phyloP scores from a whole-genome alignment of 2,888 invertebrate species.

The Trachelus tabidus region DNA sequence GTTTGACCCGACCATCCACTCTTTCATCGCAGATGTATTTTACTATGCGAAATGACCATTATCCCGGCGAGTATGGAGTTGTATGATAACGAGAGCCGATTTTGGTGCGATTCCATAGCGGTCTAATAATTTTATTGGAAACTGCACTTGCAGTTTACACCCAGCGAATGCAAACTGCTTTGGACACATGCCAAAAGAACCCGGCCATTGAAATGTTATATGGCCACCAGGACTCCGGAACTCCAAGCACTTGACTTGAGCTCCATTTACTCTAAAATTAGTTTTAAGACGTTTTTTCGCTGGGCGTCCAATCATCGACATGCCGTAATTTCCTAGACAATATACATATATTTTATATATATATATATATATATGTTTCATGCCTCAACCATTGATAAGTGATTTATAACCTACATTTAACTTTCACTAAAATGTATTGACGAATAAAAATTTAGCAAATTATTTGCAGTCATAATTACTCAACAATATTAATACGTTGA shows the following conservation, averaged over 20 bases:
- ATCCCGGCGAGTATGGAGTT: neutral
- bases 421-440: neutral
- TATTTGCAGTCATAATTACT: too few species aligned
- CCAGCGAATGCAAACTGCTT: constrained; percentile 48
- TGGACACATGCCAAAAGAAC: constrained; percentile 51
- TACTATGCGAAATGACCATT: neutral
- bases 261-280: constrained; percentile 45
- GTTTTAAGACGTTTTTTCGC: constrained; percentile 25
- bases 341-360: neutral
- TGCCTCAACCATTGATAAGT: neutral
- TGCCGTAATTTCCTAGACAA: constrained; percentile 9
- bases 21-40: neutral
- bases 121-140: constrained; percentile 50
- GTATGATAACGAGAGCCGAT: neutral
- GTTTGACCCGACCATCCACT: neutral
- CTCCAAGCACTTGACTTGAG: constrained; percentile 24
- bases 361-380: neutral
- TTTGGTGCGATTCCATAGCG: constrained; percentile 1
- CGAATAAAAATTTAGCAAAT: neutral
- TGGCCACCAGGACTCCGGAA: constrained; percentile 20
- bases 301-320: constrained; percentile 3
- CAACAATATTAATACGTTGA: too few species aligned
- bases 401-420: neutral
- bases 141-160: constrained; percentile 45
- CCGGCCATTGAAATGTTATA: constrained; percentile 52